Evolutionary conservation across 2,113 vertebrate species (phyloP).

Genomic region (Aegithalos caudatus): DNA sequence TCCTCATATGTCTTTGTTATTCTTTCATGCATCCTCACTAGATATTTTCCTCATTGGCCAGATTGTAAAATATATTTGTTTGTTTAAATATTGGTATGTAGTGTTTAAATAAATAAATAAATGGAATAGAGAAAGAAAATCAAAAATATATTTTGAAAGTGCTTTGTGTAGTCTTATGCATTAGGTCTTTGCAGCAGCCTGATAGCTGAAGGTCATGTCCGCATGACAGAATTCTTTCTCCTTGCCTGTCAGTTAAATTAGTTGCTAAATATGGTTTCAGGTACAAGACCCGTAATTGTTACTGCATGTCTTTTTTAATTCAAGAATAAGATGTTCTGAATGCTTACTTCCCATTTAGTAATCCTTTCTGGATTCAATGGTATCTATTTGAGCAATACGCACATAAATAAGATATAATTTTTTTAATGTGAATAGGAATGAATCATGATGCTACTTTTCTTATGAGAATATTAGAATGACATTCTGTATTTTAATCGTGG

Average conservation of each 20-base stretch:
- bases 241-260: conserved; percentile 32
- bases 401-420: not conserved
- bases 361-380: not conserved
- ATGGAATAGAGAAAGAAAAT: not conserved
- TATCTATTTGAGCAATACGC: not conserved
- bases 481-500: not conserved
- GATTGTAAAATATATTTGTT: not conserved
- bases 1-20: not conserved
- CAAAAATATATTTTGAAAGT: not conserved
- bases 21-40: not conserved
- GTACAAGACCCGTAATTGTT: not conserved
- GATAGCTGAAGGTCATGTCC: not conserved
- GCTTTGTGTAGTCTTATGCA: not conserved
- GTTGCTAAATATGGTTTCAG: conserved; percentile 24
- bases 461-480: not conserved
- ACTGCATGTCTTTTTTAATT: conserved; percentile 16
- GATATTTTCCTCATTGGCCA: not conserved
- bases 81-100: not conserved
- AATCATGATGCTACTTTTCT: not conserved
- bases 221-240: not conserved
- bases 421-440: not conserved
- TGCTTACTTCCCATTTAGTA: not conserved
- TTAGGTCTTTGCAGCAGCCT: not conserved
- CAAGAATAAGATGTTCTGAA: not conserved
- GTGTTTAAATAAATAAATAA: not conserved